Base-by-base conservation (phyloP, 2,797 vertebrate species). In the Amblyopsis hoosieri region DNA sequence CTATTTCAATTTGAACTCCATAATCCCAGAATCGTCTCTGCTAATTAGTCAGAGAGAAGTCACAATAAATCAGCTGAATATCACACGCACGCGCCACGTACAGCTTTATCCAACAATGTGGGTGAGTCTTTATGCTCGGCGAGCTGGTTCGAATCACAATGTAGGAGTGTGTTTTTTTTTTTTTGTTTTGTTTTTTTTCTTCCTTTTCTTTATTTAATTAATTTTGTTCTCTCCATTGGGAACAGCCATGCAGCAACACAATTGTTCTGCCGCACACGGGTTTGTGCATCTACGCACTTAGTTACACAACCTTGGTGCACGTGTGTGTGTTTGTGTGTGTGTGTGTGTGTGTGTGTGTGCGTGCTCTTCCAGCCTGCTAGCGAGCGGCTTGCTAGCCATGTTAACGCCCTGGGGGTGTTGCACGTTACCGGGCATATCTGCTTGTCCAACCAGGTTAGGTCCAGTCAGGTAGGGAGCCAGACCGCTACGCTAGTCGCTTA, bases 131-230 rank as follows among this genome's bases (percentile, higher is more conserved):
- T 67, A 65, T 68, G 70, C 82, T 83, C 75, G 76, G 72, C 64
- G 83, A 82, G 78, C 64, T 66, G 57, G 79, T 4, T 82, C 80
- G 81, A 85, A 85, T 72, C 80, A 78, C 80, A 70, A 83, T 79
- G 82, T 78, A 81, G 85, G 82, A 87, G 76, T 69, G 65, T 37
- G 5, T 37, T 37, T 9, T 37, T 37, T 6, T 37, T 37, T 6
- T 37, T 8, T 6, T 33, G 2, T 33, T 37, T 37, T 37, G 8
- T 37, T 37, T 37, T 37, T 9, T 37, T 37, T 7, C 5, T 75
- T 67, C 66, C 62, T 79, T n/a, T n/a, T n/a, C n/a, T n/a, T 78
- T 82, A 4, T 29, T 29, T 29, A 29, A 29, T 29, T 4, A 29
- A 29, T 29, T 29, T 4, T 4, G 23, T 29, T 29, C 29, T 51